Percentiles rank a stretch among this genome's conserved stretches.
These are phyloP conservation scores for Rhagoletis zephyria DNA, from an alignment of 1,140 invertebrate species.

Conservation along the genomic window DNA sequence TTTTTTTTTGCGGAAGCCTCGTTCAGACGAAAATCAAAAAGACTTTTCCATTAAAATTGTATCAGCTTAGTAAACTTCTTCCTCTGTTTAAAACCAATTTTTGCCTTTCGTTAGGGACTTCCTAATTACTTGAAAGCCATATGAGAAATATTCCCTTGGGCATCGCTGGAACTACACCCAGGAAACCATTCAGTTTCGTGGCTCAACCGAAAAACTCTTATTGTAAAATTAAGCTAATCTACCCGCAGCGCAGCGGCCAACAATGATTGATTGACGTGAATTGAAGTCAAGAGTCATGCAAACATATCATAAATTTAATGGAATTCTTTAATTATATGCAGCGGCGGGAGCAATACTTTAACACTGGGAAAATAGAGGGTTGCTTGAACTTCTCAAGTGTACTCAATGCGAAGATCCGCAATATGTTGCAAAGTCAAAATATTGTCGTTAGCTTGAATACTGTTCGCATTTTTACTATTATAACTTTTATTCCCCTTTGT, in stretches of 20 bases:
- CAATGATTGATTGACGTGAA: conserved; percentile 17
- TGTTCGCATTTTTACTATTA: conserved; percentile 21
- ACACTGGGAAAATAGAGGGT: not conserved
- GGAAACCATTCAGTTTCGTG: not conserved
- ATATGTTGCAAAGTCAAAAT: conserved; percentile 41
- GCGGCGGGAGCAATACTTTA: not conserved
- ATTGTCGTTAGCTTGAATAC: conserved; percentile 1
- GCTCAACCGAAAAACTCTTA: not conserved
- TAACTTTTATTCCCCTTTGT: not conserved
- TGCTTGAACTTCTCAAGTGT: not conserved
- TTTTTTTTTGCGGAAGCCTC: no score
- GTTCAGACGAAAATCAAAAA: no score
- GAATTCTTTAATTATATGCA: conserved; percentile 36
- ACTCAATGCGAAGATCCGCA: not conserved
- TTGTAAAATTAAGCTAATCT: conserved; percentile 31
- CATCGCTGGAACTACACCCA: not conserved
- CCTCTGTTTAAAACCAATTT: no score
- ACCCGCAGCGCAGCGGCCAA: not conserved
- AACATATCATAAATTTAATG: conserved; percentile 36
- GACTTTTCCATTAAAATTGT: no score
- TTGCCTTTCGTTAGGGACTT: no score
- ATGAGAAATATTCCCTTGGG: no score
- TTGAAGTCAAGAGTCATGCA: conserved; percentile 5
- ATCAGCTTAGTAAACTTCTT: no score
- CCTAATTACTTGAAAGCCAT: no score